Percentiles rank a stretch among this genome's conserved stretches.
phyloP scores from a whole-genome alignment of 1,140 invertebrate species.

The Colletes latitarsis region DNA sequence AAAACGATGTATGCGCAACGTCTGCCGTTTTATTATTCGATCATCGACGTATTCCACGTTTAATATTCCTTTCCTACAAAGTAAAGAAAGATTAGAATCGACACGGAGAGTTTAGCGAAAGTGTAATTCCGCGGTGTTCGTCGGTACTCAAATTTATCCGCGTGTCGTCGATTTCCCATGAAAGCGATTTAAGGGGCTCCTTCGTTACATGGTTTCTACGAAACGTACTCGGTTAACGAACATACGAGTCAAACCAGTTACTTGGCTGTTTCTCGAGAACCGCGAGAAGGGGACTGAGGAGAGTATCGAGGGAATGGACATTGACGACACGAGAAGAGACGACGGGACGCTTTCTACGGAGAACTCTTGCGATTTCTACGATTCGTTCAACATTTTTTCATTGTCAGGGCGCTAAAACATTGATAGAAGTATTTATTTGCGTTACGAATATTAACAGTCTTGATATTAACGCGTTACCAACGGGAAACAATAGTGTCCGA shows the following conservation, averaged over 20 bases:
- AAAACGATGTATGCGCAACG: neutral
- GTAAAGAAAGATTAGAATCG: no score
- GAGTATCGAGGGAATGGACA: slow-evolving; percentile 25
- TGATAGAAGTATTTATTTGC: no score
- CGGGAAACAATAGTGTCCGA: no score
- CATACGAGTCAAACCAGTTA: slow-evolving; percentile 60
- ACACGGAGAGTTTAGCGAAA: no score
- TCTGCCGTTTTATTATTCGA: no score
- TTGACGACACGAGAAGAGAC: slow-evolving; percentile 44
- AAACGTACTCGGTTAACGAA: slow-evolving; percentile 34
- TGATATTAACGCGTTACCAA: no score
- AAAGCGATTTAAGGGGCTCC: slow-evolving; percentile 19
- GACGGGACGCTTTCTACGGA: slow-evolving; percentile 32
- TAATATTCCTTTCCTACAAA: no score
- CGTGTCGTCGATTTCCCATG: slow-evolving; percentile 8
- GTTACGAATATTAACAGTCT: no score
- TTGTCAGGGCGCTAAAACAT: no score
- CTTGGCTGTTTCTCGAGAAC: slow-evolving; percentile 48
- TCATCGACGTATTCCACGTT: no score
- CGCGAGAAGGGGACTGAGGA: slow-evolving; percentile 13
- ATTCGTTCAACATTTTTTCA: no score
- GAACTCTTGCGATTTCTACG: neutral
- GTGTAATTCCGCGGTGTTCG: no score
- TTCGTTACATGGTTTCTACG: slow-evolving; percentile 13
- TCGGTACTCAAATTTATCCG: neutral